Evolutionary conservation across 2,888 invertebrate genomes (phyloP).

Genomic region (Melanotus villosus): DNA sequence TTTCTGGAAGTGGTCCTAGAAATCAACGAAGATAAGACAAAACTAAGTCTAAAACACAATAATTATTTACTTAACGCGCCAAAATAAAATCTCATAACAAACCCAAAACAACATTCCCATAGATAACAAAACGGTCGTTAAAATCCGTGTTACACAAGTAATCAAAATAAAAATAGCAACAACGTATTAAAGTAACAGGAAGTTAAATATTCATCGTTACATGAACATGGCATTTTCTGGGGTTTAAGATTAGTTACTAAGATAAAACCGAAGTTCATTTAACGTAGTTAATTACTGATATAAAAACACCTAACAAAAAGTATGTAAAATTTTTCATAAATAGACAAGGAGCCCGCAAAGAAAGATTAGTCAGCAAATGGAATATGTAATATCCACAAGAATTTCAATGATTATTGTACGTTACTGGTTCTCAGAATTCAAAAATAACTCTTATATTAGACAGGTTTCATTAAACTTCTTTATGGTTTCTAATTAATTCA

Average conservation of each 20-base stretch:
- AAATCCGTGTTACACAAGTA: slow-evolving; percentile 7
- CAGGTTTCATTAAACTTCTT: not conserved
- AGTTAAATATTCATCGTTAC: slow-evolving; percentile 14
- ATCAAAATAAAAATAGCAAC: not conserved
- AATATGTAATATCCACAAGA: not conserved
- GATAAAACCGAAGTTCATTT: not conserved
- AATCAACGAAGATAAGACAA: too few species aligned
- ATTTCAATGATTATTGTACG: not conserved
- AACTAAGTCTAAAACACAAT: too few species aligned
- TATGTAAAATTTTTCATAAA: too few species aligned
- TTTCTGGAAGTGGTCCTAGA: too few species aligned
- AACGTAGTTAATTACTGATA: not conserved
- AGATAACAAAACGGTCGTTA: not conserved
- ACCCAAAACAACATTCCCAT: not conserved
- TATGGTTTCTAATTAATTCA: not conserved
- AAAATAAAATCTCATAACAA: too few species aligned
- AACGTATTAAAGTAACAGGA: slow-evolving; percentile 11
- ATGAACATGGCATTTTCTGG: slow-evolving; percentile 6
- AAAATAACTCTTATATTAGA: not conserved
- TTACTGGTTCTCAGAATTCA: not conserved
- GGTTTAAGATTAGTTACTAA: not conserved
- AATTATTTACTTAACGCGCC: too few species aligned
- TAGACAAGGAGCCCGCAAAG: too few species aligned
- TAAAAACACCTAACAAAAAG: too few species aligned
- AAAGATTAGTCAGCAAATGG: too few species aligned